Base-by-base conservation (phyloP, 2,113 vertebrate genomes). In the Aplodontia rufa region DNA sequence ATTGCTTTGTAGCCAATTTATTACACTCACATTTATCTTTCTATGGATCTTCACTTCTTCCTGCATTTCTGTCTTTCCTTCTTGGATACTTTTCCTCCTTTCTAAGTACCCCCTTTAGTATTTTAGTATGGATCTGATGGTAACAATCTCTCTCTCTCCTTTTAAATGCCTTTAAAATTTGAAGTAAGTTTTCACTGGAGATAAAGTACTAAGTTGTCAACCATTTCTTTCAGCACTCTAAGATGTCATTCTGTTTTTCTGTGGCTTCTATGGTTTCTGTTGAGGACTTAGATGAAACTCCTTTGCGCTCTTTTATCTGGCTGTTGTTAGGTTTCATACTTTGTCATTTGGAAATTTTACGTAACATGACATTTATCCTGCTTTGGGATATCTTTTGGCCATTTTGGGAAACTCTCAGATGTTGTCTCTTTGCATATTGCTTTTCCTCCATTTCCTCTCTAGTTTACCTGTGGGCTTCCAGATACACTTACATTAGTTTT, bases 51-150 rank as follows among this genome's bases (percentile, higher is more conserved):
- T 90, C 16, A 49, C 82, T 86, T 3, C 45, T 81, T 55, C 14
- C 20, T 72, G 45, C 24, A 79, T 80, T 60, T 85, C 32, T 69
- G 7, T 42, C 42, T 85, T 85, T 81, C 72, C n/a, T 30, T 53
- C 45, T 86, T 83, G 53, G 9, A 60, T 86, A 5, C 60, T 32
- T 78, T 81, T 66, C 20, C 4, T 89, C 14, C 40, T 89, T 20
- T 76, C 24, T 89, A 90, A 97, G 47, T 24, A 51, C 4, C 42
- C 9, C 20, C 2, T 55, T 75, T 20, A 64, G 19, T 58, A 40
- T 87, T 87, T 93, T 81, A 90, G 40, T 91, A 16, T 42, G 32
- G 12, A 20, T 92, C 16, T 94, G 35, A n/a, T 78, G 55, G 90
- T 24, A 78, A 69, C 42, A 94, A 37, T 60, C 37, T n/a, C 6